These are phyloP conservation scores for Bombus superbus DNA, from an alignment of 1,140 invertebrate genomes.

Conservation along the genomic window DNA sequence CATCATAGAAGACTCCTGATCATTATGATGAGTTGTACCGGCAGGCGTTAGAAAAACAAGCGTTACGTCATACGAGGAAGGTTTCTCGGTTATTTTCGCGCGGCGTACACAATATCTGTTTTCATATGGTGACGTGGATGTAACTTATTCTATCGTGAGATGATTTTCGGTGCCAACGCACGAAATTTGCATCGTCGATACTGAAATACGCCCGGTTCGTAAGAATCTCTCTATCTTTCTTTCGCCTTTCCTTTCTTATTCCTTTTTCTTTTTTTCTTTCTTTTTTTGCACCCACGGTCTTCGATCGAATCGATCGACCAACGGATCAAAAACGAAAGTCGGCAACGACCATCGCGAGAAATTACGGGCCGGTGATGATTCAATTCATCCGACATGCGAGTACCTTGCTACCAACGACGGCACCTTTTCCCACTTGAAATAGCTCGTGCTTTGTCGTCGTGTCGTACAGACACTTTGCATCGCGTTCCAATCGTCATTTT, in stretches of 20 bases:
- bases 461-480: conserved; percentile 4
- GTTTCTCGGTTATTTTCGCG: conserved; percentile 21
- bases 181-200: background rate
- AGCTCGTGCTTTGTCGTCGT: conserved; percentile 55
- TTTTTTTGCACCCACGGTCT: background rate
- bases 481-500: conserved; percentile 16
- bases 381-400: conserved; percentile 45
- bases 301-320: background rate
- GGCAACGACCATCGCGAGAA: conserved; percentile 27
- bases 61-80: conserved; percentile 55
- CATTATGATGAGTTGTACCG: conserved; percentile 8
- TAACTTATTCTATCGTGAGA: background rate
- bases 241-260: background rate
- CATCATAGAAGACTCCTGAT: conserved; percentile 1
- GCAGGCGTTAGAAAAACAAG: conserved; percentile 40
- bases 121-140: conserved; percentile 3
- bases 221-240: background rate
- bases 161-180: background rate
- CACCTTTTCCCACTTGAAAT: conserved; percentile 51
- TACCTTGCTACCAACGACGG: conserved; percentile 62
- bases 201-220: too few species aligned
- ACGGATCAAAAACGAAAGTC: conserved; percentile 32
- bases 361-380: conserved; percentile 62
- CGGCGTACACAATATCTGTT: background rate
- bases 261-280: background rate